A percentile compares a stretch with the other conserved stretches of the same genome.
Evolutionary conservation across 2,113 vertebrate species (phyloP).

Genomic region (Oceanites oceanicus): DNA sequence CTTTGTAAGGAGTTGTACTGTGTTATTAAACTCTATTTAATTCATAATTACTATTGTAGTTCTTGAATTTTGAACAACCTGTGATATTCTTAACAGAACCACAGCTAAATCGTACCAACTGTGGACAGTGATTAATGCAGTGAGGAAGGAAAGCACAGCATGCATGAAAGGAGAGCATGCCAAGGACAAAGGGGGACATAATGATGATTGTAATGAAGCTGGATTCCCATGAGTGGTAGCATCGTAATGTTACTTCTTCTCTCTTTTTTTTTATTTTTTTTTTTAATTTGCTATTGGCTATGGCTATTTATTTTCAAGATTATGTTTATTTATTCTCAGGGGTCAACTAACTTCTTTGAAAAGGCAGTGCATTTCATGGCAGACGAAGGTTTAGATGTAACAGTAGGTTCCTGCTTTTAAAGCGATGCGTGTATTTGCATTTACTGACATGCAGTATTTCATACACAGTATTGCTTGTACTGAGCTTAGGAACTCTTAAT

Average conservation of each 20-base stretch:
- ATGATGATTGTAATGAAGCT: not conserved
- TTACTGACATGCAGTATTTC: not conserved
- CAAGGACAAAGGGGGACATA: constrained; percentile 2
- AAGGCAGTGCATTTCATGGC: not conserved
- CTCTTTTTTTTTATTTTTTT: not conserved
- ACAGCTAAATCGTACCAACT: not conserved
- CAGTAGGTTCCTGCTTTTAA: not conserved
- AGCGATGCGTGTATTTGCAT: not conserved
- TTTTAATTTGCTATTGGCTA: not conserved
- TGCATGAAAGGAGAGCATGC: not conserved
- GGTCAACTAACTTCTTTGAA: not conserved
- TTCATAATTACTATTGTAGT: not conserved
- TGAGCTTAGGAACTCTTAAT: not conserved
- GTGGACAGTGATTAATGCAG: constrained; percentile 4
- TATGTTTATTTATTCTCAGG: not conserved
- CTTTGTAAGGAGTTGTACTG: not conserved
- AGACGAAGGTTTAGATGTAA: not conserved
- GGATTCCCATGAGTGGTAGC: not conserved
- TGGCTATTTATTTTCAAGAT: not conserved
- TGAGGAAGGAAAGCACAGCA: not conserved
- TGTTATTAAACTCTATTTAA: not conserved
- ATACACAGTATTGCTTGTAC: not conserved
- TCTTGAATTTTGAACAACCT: not conserved
- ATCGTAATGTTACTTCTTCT: not conserved
- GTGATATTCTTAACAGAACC: not conserved